A percentile compares a stretch with the other conserved stretches of the same genome.
Conservation (phyloP, 1,140 invertebrate genomes). For the Trissolcus basalis region DNA sequence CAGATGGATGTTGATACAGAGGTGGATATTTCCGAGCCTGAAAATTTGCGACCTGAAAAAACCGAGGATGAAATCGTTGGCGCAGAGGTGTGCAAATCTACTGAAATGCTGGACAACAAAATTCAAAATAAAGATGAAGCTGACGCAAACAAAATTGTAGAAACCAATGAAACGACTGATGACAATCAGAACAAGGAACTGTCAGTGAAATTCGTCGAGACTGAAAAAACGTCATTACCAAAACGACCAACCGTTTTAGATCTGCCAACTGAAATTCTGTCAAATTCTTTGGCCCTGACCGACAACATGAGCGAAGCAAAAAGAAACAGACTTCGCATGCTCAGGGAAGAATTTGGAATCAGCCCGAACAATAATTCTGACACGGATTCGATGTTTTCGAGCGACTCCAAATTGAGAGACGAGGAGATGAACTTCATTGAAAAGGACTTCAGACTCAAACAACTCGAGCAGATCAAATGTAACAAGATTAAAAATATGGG, state of each 20-base stretch:
- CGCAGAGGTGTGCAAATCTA: too few species aligned
- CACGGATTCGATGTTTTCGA: conserved; percentile 31
- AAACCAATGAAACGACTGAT: conserved; percentile 24
- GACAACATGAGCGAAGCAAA: conserved; percentile 63
- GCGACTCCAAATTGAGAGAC: conserved; percentile 18
- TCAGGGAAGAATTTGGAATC: conserved; percentile 63
- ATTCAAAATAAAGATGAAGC: conserved; percentile 8
- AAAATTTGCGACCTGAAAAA: not conserved
- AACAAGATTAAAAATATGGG: conserved; percentile 55
- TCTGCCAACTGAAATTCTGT: conserved; percentile 31
- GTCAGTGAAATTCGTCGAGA: conserved; percentile 25
- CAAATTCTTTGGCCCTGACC: conserved; percentile 42
- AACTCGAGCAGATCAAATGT: conserved; percentile 36
- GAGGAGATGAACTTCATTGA: conserved; percentile 27
- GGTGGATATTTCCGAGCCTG: not conserved
- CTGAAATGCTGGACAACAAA: too few species aligned
- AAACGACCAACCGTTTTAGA: conserved; percentile 62
- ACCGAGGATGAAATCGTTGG: conserved; percentile 7
- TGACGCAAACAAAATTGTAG: conserved; percentile 40
- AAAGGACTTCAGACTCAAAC: conserved; percentile 17
- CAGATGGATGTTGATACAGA: not conserved
- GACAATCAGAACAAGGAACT: conserved; percentile 9
- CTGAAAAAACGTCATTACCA: conserved; percentile 28
- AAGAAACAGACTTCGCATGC: conserved; percentile 59
- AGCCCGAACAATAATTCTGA: conserved; percentile 66